Conservation (phyloP, 2,797 vertebrate species). For the Falco novaeseelandiae region DNA sequence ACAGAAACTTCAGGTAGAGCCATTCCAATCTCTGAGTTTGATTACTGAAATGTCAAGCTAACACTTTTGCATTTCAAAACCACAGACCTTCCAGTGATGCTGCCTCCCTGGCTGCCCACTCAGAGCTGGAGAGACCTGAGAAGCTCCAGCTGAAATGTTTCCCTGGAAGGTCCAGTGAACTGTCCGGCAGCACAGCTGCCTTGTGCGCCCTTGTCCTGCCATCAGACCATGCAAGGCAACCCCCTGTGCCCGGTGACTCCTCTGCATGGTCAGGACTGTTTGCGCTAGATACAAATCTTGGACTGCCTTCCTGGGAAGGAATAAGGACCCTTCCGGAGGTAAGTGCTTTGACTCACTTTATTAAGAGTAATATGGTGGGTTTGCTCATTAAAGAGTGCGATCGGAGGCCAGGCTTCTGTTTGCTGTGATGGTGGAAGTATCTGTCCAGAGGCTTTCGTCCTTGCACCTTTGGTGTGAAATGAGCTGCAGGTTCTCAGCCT, state of each 20-base stretch:
- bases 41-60: background rate
- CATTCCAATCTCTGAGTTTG: background rate
- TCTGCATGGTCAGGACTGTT: background rate
- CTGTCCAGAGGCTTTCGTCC: background rate
- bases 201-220: background rate
- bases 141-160: background rate
- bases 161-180: background rate
- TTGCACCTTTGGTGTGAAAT: background rate
- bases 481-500: background rate
- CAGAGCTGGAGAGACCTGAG: background rate
- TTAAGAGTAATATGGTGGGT: background rate
- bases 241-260: background rate
- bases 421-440: background rate
- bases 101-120: background rate
- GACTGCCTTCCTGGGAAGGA: background rate
- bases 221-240: fast-evolving
- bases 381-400: fast-evolving
- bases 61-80: background rate
- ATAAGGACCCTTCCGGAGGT: background rate
- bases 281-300: background rate
- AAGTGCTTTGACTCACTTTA: background rate
- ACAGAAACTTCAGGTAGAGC: background rate
- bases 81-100: background rate
- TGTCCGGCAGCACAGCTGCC: background rate
- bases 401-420: background rate